Percentiles rank a stretch among this genome's conserved stretches.
phyloP scores from a whole-genome alignment of 2,113 vertebrate genomes.

The Phainopepla nitens region DNA sequence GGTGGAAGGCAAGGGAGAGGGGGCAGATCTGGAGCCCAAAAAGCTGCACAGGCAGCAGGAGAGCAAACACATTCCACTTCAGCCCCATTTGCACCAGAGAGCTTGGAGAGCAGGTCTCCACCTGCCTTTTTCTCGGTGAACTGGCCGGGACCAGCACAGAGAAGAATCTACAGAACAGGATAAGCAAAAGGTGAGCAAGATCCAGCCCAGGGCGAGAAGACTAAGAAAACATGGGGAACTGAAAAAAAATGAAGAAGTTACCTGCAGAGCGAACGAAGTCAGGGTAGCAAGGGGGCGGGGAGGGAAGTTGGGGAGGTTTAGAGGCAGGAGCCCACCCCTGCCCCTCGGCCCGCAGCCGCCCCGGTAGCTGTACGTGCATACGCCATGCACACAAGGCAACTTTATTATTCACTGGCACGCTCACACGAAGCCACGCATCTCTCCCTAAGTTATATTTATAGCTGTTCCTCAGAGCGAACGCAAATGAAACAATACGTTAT shows the following conservation, averaged over 20 bases:
- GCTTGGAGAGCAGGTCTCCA: background rate
- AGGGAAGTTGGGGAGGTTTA: background rate
- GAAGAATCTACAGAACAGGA: background rate
- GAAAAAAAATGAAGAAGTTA: background rate
- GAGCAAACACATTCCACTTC: background rate
- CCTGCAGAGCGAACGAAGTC: background rate
- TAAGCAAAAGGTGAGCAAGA: background rate
- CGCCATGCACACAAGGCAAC: background rate
- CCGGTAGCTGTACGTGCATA: background rate
- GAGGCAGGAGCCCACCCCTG: background rate
- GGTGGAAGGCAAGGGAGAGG: background rate
- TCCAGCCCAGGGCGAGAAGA: background rate
- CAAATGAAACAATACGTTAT: conserved; percentile 25
- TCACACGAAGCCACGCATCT: conserved; percentile 24
- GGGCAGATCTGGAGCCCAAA: background rate
- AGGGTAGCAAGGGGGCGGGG: background rate
- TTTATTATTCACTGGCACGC: conserved; percentile 33
- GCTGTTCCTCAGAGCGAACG: background rate
- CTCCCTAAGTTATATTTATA: conserved; percentile 51
- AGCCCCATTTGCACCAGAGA: background rate
- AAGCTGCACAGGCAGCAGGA: background rate
- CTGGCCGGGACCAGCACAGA: background rate
- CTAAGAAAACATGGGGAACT: background rate
- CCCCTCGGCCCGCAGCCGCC: background rate
- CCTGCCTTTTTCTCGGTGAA: background rate